Evolutionary conservation across 2,113 vertebrate species (phyloP).

Genomic region (Pangasianodon gigas): DNA sequence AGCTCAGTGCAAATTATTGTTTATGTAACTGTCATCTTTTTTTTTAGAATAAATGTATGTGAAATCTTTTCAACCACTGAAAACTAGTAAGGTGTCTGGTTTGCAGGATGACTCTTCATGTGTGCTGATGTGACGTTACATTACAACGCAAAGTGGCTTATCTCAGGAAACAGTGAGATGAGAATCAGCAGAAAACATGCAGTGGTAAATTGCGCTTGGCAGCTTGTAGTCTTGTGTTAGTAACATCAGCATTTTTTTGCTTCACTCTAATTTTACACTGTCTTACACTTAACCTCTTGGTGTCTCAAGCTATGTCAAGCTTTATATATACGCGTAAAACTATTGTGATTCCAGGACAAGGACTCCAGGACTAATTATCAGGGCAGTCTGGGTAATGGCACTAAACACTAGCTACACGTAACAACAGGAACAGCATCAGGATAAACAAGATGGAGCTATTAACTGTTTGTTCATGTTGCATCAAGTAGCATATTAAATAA

Average conservation of each 20-base stretch:
- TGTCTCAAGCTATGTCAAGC: neutral
- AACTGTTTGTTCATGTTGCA: neutral
- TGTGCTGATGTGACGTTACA: neutral
- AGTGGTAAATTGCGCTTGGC: neutral
- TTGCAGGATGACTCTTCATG: neutral
- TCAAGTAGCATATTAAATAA: neutral
- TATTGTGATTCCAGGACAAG: neutral
- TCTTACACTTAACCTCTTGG: neutral
- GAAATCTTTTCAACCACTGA: neutral
- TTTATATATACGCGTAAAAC: neutral
- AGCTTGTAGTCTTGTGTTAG: neutral
- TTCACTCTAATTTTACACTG: neutral
- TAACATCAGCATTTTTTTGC: neutral
- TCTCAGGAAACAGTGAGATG: conserved; percentile 19
- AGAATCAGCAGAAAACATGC: conserved; percentile 14
- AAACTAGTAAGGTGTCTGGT: neutral
- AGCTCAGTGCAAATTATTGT: neutral
- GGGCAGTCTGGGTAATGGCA: neutral
- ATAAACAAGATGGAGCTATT: neutral
- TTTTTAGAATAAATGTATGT: neutral
- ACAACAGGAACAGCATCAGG: neutral
- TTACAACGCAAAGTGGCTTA: neutral
- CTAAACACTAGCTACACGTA: neutral
- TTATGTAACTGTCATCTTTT: neutral
- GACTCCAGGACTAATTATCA: neutral